These are phyloP conservation scores for Ammodytes marinus DNA, from an alignment of 2,113 vertebrate species.

Conservation along the genomic window DNA sequence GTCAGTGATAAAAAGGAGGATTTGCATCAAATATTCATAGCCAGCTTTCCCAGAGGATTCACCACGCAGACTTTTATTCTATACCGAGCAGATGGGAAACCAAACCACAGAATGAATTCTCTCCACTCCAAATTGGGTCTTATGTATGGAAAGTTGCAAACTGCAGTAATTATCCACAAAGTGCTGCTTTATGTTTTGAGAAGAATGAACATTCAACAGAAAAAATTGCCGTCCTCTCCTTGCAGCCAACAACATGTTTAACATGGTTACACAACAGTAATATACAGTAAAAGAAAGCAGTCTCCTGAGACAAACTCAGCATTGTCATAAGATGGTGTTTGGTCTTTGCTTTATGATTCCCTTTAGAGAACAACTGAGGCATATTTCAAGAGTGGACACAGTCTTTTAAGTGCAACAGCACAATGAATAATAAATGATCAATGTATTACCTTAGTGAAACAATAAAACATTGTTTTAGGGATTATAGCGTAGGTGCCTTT, in stretches of 20 bases:
- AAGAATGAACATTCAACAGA: conserved; percentile 43
- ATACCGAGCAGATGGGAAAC: conserved; percentile 62
- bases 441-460: conserved; percentile 50
- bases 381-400: conserved; percentile 48
- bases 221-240: conserved; percentile 15
- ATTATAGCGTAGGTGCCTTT: conserved; percentile 46
- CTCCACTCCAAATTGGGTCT: conserved; percentile 52
- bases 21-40: conserved; percentile 86
- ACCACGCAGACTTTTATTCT: conserved; percentile 68
- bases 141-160: conserved; percentile 53
- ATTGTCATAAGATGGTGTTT: conserved; percentile 39
- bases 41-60: conserved; percentile 73
- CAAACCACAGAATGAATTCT: conserved; percentile 57
- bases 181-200: conserved; percentile 52
- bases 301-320: conserved; percentile 30
- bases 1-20: conserved; percentile 80
- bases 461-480: conserved; percentile 21
- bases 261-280: conserved; percentile 40
- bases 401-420: conserved; percentile 54
- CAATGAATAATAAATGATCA: conserved; percentile 66
- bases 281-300: conserved; percentile 24
- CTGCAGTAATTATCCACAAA: conserved; percentile 64
- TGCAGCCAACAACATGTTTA: conserved; percentile 40
- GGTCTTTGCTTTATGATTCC: conserved; percentile 30
- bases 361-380: conserved; percentile 54